Evolutionary conservation across 2,113 vertebrate genomes (phyloP), one percentile per base, ranked within the genome.

Genomic region (Butastur rufipennis): DNA sequence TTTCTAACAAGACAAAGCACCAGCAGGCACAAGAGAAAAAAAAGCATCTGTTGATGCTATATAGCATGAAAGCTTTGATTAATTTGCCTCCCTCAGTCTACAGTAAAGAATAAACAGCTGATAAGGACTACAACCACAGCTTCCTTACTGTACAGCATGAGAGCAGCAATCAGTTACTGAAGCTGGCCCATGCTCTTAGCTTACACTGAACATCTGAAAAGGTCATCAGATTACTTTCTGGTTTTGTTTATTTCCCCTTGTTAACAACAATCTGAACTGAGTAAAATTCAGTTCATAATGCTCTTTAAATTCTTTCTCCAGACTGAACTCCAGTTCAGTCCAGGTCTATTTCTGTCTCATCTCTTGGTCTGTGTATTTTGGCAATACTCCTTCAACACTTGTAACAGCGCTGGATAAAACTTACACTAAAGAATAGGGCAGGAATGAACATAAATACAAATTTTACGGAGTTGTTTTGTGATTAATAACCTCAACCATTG

Each of bases 291-390:
- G 66, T 56, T 86, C 67, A 53, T 42, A 90, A 87, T 10, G 50
- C 90, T 78, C 68, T 90, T 88, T 71, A 88, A 79, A 94, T 91
- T 87, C 77, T 61, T 94, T 85, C 93, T 94, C 71, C 90, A 97
- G 92, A 73, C 63, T 86, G 78, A 94, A 78, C 50, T 91, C 32
- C 67, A 71, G 79, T 75, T 96, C 86, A 96, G 58, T 17, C 84
- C 93, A 93, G 78, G 53, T 53, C 91, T 97, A 91, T 91, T 95
- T 97, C 82, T 93, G 90, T 88, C 95, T 92, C 93, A 74, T 96
- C 72, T 88, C 75, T 81, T 40, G 43, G 25, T 70, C 67, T 95
- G 94, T 79, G 59, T 88, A 32, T 83, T 92, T 93, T 95, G 96
- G 95, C 94, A 88, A 21, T 14, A 29, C 36, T 90, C 84, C 67